Evolutionary conservation across 2,113 vertebrate genomes (phyloP), one percentile per base, ranked within the genome.

Genomic region (Benitochromis conjunctus): DNA sequence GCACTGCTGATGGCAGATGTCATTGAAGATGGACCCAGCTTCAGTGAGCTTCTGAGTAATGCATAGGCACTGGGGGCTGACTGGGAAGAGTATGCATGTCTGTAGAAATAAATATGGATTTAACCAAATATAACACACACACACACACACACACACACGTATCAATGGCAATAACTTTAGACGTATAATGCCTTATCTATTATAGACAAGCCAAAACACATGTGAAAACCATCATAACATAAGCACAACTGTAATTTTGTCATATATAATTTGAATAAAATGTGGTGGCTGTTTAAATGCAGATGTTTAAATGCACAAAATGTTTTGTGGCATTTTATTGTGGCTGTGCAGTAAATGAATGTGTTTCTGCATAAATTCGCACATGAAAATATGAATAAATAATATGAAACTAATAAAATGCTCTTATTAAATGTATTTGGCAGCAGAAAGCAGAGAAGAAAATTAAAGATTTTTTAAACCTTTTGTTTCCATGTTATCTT

Each of bases 1-100:
- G 92, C 94, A 91, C 93, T 81, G 92, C 84, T 94, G 93, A 85
- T 93, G 93, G 91, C 94, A 95, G 90, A 94, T 93, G 95, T 92
- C 92, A 91, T 86, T 24, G 64, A 92, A 86, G 91, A 94, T 86
- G 89, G 89, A 93, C 89, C 87, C 81, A 18, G 88, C 91, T 91
- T 92, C 88, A 93, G 57, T 93, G 91, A 91, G 88, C 87, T 90
- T 91, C 85, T 92, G 92, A 91, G 90, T 53, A 86, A 90, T 55
- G 74, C 53, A 56, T 53, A 83, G 10, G 62, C 88, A 79, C 57
- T 21, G 64, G 80, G 55, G 56, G 80, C 46, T 57, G 84, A 78
- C 80, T 13, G 62, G 57, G 81, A 81, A 74, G 53, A 69, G 60
- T 31, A 38, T 19, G 77, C 80, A 77, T 58, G 82, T 83, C 89